Evolutionary conservation across 2,888 invertebrate genomes (phyloP), one percentile per base, ranked within the genome.

Genomic region (Smittia sp.): DNA sequence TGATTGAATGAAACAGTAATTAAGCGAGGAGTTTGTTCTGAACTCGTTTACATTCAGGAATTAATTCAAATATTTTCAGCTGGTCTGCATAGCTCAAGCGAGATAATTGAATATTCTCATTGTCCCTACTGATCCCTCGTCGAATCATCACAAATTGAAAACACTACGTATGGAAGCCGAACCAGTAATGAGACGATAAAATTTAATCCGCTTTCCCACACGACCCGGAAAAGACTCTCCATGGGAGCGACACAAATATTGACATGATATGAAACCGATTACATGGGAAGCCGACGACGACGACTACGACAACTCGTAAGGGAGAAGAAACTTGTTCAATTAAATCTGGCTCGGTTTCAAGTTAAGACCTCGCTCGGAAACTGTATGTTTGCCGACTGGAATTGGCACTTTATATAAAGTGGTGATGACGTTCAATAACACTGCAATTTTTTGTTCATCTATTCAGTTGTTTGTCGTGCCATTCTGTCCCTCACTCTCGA

Each of bases 321-420:
- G n/a, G 38, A 38, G 46, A 11, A 11, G 46, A 2, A 15, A n/a
- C 11, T 46, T 46, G 11, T 38, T 38, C 66, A 66, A 66, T 66
- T 66, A 20, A 65, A 18, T 27, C 38, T 66, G 66, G 66, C 66
- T 66, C 39, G n/a, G 38, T 66, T 66, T 66, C 66, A 66, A 66
- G 46, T 46, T 46, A 46, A 46, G 46, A 46, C 46, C 11, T 46
- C 15, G 6, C 46, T 13, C 11, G 46, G 46, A 46, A 15, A 46
- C 46, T 46, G 46, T 11, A n/a, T 46, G 46, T 32, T 46, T 46
- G 46, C 15, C 46, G n/a, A 13, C 46, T 46, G 46, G 46, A 46
- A 46, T 46, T 46, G 46, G 15, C 46, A 46, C 46, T 13, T 46
- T 15, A 46, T 46, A 46, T 46, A 11, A 15, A 46, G 46, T n/a